Base-by-base conservation (phyloP, 2,797 vertebrate species). In the Myioborus melanocephalus region DNA sequence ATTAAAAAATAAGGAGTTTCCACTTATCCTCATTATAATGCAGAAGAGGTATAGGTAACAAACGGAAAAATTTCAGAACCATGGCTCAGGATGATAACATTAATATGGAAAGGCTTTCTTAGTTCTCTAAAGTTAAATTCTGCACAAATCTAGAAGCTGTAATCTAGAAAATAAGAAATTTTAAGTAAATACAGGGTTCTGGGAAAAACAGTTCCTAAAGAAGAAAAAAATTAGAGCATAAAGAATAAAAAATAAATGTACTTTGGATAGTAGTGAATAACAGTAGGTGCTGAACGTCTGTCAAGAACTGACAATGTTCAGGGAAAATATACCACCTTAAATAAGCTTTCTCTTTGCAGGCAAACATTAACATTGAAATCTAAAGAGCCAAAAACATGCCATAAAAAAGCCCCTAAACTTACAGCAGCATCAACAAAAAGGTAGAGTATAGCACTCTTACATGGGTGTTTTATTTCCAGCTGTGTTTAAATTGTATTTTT, bases 1-100 rank as follows among this genome's bases (percentile, higher is more conserved):
- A 39, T 50, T 63, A 57, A 94, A 89, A 76, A 82, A 60, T 77
- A 91, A 87, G 59, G 41, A 89, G 24, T 23, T 94, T 92, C 68
- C 32, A 77, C 24, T 90, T 82, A 90, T 84, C 28, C 35, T 52
- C 3, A 6, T 89, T 69, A 79, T 19, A 93, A 84, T 82, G 47
- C 20, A 39, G 46, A 82, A 87, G 59, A 79, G 39, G 56, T 79
- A 81, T 59, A 82, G n/a, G 65, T 64, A 93, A 30, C 65, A 68
- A 76, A 89, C 34, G 46, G 9, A 73, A 86, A 91, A 87, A 44
- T 3, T 89, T 87, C 44, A 89, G 34, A 70, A 71, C 5, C 14
- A 7, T 16, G 9, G 39, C 26, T 70, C 8, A 21, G 37, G 14
- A 47, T 73, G 71, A 64, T 66, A 83, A 56, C 16, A 56, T 56